Conservation (phyloP, 1,140 invertebrate genomes). For the Caenorhabditis brenneri region DNA sequence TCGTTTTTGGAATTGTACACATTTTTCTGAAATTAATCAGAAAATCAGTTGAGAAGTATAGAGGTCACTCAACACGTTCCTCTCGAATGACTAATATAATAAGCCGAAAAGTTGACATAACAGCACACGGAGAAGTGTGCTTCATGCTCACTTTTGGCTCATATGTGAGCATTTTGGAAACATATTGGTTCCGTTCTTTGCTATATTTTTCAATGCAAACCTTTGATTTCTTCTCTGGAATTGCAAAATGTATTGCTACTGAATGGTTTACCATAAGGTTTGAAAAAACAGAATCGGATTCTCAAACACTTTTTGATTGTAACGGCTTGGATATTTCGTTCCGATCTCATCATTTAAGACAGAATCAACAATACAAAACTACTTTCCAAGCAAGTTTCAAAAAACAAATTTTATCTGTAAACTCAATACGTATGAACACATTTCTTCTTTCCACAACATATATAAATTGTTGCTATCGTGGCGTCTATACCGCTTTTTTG, state of each 20-base stretch:
- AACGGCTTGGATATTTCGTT: no score
- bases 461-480: background rate
- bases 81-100: constrained; percentile 11
- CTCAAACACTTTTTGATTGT: no score
- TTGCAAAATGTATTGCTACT: no score
- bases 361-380: no score
- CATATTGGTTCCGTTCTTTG: no score
- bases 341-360: no score
- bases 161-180: background rate
- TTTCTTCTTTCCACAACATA: background rate
- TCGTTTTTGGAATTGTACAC: background rate
- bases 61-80: background rate
- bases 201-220: no score
- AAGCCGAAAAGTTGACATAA: constrained; percentile 32
- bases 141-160: constrained; percentile 18
- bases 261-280: no score
- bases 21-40: background rate
- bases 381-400: no score
- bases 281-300: no score
- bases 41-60: background rate
- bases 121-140: background rate
- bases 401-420: no score
- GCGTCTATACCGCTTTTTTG: constrained; percentile 9
- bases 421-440: background rate
- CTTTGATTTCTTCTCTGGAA: no score